These are phyloP conservation scores for Motacilla tschutschensis DNA, from an alignment of 2,113 vertebrate genomes.

Conservation along the genomic window DNA sequence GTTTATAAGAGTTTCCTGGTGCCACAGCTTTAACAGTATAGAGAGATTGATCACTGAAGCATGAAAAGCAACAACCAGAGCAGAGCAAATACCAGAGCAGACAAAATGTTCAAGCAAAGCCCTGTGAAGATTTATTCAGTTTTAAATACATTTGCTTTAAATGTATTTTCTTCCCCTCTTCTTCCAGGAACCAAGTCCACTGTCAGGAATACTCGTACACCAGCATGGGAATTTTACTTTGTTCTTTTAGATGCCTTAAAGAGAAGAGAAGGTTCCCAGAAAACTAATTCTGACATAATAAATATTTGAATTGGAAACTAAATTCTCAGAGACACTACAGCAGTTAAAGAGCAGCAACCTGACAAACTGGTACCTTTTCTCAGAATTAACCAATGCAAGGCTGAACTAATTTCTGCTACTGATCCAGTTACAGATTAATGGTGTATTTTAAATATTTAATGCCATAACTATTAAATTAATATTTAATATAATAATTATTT, in stretches of 20 bases:
- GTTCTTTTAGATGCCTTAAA: conserved; percentile 2
- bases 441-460: neutral
- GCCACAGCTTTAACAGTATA: neutral
- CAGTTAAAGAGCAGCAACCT: neutral
- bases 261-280: conserved; percentile 13
- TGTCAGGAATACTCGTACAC: conserved; percentile 1
- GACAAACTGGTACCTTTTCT: neutral
- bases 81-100: conserved; percentile 4
- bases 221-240: neutral
- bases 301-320: conserved; percentile 26
- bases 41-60: neutral
- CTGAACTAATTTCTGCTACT: neutral
- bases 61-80: neutral
- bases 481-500: neutral
- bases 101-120: neutral
- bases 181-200: conserved; percentile 41
- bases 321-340: neutral
- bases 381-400: neutral
- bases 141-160: conserved; percentile 47
- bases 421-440: neutral
- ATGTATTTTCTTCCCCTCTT: conserved; percentile 30
- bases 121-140: conserved; percentile 22
- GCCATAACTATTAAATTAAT: neutral
- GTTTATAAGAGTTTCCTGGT: neutral
- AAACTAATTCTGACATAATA: conserved; percentile 27